Base-by-base conservation (phyloP, 2,888 invertebrate species). In the Ectemnius cavifrons region DNA sequence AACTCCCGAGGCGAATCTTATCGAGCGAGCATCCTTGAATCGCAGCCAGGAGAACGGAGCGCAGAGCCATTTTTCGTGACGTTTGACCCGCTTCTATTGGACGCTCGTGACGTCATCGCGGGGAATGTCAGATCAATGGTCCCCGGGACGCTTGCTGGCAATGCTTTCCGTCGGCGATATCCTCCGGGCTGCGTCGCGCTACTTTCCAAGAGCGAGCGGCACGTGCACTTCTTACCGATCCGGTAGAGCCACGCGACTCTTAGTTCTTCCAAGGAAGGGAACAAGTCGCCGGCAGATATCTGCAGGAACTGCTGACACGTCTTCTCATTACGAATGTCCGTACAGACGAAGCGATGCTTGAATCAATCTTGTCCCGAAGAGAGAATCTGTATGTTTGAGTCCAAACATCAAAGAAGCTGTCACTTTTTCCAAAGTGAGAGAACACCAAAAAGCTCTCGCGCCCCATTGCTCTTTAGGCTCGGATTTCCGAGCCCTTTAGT, bases 41-140 rank as follows among this genome's bases (percentile, higher is more conserved):
- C 79, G 74, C 67, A 71, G 84, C 84, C 84, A 82, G 80, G 64
- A 74, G 74, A 52, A 60, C 16, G 67, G 52, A 59, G 62, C 71
- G 78, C 71, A 61, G 67, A 70, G 71, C 73, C 71, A 75, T 84
- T 85, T 85, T 79, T 85, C 81, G 82, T 85, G 82, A 83, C 82
- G 84, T 86, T 83, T 82, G 86, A 86, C 87, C 86, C 82, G 84
- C 72, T 88, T 87, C 75, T 75, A 76, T 78, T 74, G 83, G 79
- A 79, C 75, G 73, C 57, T 61, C 37, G 77, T 87, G 87, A 87
- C 88, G 88, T 88, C 87, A 87, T 75, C 49, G 73, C 77, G 14
- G 76, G 79, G 81, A 83, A 85, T 84, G 85, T 86, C 87, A 86
- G 87, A 88, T 88, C 88, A 88, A 88, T 88, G 88, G 86, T 87